A percentile compares a stretch with the other conserved stretches of the same genome.
These are phyloP conservation scores for Noturus placidus DNA, from an alignment of 2,113 vertebrate species.

Conservation along the genomic window DNA sequence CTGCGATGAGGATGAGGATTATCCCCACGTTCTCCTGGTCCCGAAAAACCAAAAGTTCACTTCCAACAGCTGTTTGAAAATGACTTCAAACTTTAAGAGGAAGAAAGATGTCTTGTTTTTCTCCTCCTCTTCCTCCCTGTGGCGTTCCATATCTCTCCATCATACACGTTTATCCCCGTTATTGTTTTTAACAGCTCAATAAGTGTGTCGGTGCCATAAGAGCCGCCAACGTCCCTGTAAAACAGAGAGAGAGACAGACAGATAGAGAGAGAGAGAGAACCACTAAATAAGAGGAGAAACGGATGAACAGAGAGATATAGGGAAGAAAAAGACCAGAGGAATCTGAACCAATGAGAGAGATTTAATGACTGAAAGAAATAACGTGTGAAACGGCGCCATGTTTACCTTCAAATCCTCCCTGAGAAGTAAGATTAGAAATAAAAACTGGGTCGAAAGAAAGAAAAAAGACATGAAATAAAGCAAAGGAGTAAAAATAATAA, in stretches of 20 bases:
- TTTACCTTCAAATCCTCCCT: not conserved
- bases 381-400: not conserved
- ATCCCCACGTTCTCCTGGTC: not conserved
- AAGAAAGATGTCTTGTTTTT: not conserved
- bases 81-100: not conserved
- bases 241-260: not conserved
- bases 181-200: constrained; percentile 24
- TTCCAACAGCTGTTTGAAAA: not conserved
- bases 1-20: not conserved
- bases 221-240: not conserved
- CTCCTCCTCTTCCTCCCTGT: not conserved
- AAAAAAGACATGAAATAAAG: too few relatives aligned
- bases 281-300: not conserved
- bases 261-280: not conserved
- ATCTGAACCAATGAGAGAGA: not conserved
- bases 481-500: too few relatives aligned
- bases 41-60: not conserved
- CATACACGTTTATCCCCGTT: not conserved
- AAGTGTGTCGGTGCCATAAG: constrained; percentile 27
- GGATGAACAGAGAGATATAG: not conserved
- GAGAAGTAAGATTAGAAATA: too few relatives aligned
- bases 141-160: not conserved
- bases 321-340: not conserved
- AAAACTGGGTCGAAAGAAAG: too few relatives aligned
- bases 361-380: not conserved